Base-by-base conservation (phyloP, 2,888 invertebrate species). In the Drosophila picticornis region DNA sequence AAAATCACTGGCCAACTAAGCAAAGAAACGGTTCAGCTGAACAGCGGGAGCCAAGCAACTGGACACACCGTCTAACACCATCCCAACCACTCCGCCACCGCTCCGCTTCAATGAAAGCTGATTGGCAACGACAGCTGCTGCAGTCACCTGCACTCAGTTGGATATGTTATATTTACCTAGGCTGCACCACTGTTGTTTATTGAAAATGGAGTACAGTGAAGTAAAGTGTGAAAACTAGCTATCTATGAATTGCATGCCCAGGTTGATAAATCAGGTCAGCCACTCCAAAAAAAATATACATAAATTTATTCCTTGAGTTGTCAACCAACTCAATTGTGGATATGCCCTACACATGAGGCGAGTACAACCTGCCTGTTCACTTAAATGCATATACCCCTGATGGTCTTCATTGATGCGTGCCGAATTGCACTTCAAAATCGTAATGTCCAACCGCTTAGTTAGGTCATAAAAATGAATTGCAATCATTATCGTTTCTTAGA, bases 401-500 rank as follows among this genome's bases (percentile, higher is more conserved):
- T 70, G 34, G 66, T 63, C 63, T 55, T 19, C 56, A 52, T 69
- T 73, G 77, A 87, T 81, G 82, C 84, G 82, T 89, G 84, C 58
- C 90, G 83, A 88, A 84, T 80, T 75, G 78, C 76, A 76, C 70
- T 76, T 69, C 58, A 71, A 71, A 78, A 85, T 80, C 74, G 76
- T 72, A 75, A 76, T 85, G 79, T 75, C 74, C 88, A 72, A 80
- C 73, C 81, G 84, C 84, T 83, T 83, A 83, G 87, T 75, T 72
- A 68, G 65, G 69, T 68, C 75, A 82, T 85, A 74, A 83, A 91
- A 91, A 88, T 80, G 83, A 83, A 88, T 90, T 90, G 90, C 90
- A 84, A 86, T 88, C 90, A 89, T 89, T 87, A 88, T 90, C 90
- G 90, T 80, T 87, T 84, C 90, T 88, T 84, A 84, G 84, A 80